Percentiles rank a stretch among this genome's conserved stretches.
These are phyloP conservation scores for Characodon lateralis DNA, from an alignment of 2,797 vertebrate genomes.

Conservation along the genomic window DNA sequence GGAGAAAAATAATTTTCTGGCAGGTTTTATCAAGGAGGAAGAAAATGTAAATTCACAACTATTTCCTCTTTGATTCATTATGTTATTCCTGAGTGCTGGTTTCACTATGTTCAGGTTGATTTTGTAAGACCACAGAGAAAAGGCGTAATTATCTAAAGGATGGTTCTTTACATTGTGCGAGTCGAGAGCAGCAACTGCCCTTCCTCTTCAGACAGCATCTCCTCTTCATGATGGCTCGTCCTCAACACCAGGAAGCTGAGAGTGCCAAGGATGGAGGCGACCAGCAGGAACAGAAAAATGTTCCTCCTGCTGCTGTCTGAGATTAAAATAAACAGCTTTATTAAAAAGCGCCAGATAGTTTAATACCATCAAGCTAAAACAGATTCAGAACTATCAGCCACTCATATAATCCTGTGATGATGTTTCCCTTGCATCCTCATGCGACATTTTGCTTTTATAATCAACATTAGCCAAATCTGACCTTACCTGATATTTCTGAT, in stretches of 20 bases:
- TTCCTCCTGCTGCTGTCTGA: conserved; percentile 79
- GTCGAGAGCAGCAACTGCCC: conserved; percentile 77
- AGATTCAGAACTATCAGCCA: conserved; percentile 18
- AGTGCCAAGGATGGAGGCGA: conserved; percentile 79
- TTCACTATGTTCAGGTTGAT: conserved; percentile 17
- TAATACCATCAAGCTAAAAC: conserved; percentile 19
- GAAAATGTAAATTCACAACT: neutral
- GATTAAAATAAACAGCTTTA: conserved; percentile 42
- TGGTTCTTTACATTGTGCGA: conserved; percentile 66
- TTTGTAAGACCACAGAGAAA: conserved; percentile 15
- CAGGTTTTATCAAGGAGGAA: neutral
- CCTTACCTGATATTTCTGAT: conserved; percentile 80
- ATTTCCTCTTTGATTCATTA: conserved; percentile 1
- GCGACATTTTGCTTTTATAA: conserved; percentile 5
- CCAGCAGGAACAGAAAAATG: conserved; percentile 79
- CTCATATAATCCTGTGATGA: conserved; percentile 29
- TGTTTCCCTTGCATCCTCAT: conserved; percentile 25
- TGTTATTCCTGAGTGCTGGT: conserved; percentile 7
- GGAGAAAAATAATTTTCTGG: neutral
- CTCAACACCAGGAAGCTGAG: conserved; percentile 80
- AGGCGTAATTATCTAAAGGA: conserved; percentile 30
- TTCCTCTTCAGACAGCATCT: conserved; percentile 80
- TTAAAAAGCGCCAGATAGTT: conserved; percentile 41
- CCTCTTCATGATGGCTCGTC: conserved; percentile 65
- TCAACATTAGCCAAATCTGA: conserved; percentile 7